A percentile compares a stretch with the other conserved stretches of the same genome.
phyloP scores from a whole-genome alignment of 2,113 vertebrate species.

The Taurulus bubalis region DNA sequence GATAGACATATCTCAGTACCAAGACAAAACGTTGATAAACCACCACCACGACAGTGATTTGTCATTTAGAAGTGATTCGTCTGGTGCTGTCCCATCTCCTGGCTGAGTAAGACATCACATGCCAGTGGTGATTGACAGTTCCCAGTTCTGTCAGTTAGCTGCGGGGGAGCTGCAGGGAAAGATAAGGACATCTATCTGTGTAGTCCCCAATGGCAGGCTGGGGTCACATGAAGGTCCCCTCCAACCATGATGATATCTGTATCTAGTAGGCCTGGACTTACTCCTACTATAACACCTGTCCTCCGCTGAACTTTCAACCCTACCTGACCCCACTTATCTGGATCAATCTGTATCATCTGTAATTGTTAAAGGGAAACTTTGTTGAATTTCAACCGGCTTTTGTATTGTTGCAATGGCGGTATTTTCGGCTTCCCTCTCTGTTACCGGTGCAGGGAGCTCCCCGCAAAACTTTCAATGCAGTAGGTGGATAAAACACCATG shows the following conservation, averaged over 20 bases:
- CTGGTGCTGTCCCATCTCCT: slow-evolving; percentile 76
- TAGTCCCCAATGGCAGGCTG: slow-evolving; percentile 72
- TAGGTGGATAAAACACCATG: neutral
- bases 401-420: neutral
- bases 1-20: slow-evolving; percentile 39
- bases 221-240: slow-evolving; percentile 77
- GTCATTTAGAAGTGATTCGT: slow-evolving; percentile 72
- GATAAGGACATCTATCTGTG: slow-evolving; percentile 82
- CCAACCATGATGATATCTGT: slow-evolving; percentile 69
- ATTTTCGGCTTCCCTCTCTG: neutral
- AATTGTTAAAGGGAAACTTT: neutral
- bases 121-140: slow-evolving; percentile 79
- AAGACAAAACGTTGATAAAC: slow-evolving; percentile 56
- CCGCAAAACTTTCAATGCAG: neutral
- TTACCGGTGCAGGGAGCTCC: neutral
- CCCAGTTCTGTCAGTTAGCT: slow-evolving; percentile 75
- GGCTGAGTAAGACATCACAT: slow-evolving; percentile 75
- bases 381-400: neutral
- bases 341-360: slow-evolving; percentile 11
- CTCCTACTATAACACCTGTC: slow-evolving; percentile 72
- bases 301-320: slow-evolving; percentile 68
- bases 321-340: slow-evolving; percentile 45
- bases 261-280: slow-evolving; percentile 69
- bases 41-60: slow-evolving; percentile 67
- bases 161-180: slow-evolving; percentile 78